These are phyloP conservation scores for Pseudomugil gertrudae DNA, from an alignment of 2,797 vertebrate species.

Conservation along the genomic window DNA sequence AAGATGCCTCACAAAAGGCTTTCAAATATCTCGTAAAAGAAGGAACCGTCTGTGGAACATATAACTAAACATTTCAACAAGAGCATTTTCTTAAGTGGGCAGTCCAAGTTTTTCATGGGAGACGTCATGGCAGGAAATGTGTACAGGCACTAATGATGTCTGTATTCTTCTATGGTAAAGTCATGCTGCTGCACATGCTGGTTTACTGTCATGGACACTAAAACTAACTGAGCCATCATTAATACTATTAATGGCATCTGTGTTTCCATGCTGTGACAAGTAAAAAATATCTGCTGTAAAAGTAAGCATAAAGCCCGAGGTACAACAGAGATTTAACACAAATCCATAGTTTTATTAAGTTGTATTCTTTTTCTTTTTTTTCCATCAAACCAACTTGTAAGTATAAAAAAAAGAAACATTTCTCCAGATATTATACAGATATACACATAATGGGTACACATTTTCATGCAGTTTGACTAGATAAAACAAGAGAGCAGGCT, in stretches of 20 bases:
- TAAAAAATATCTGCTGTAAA: not conserved
- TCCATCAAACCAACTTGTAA: too few species aligned
- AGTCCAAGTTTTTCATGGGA: not conserved
- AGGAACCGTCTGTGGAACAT: not conserved
- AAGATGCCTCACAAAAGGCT: not conserved
- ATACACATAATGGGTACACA: too few species aligned
- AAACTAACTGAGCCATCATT: not conserved
- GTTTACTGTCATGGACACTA: constrained; percentile 4
- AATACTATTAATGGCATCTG: not conserved
- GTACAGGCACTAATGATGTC: not conserved
- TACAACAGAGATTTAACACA: not conserved
- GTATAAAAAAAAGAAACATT: too few species aligned
- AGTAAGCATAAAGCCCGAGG: not conserved
- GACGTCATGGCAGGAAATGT: not conserved
- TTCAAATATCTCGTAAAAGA: not conserved
- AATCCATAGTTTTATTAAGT: too few species aligned
- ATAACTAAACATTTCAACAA: not conserved
- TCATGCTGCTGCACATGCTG: constrained; percentile 2
- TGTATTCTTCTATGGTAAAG: not conserved
- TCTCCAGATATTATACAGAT: too few species aligned
- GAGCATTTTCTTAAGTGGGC: not conserved
- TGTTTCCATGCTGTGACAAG: not conserved
- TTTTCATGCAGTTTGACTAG: too few species aligned
- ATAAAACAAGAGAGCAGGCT: too few species aligned
- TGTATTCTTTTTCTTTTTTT: too few species aligned